Base-by-base conservation (phyloP, 2,113 vertebrate genomes). In the Camarhynchus parvulus region DNA sequence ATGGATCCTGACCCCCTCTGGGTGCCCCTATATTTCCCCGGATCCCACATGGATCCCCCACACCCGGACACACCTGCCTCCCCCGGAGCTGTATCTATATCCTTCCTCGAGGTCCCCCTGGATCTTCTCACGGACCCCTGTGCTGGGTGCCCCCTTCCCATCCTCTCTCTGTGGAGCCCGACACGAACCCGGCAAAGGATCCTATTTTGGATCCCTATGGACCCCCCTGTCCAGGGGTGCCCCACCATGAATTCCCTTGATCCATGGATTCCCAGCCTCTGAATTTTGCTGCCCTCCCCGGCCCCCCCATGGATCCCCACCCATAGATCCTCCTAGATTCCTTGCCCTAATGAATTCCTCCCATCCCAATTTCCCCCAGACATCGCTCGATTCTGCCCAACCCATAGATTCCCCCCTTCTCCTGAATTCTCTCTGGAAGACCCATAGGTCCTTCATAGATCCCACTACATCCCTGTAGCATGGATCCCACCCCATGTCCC, bases 271-370 rank as follows among this genome's bases (percentile, higher is more conserved):
- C 17, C 35, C 52, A 75, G 0, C 9, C 42, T 42, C 52, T 42
- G 52, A 27, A 46, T 52, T 25, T 23, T 24, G 14, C 17, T 12
- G 13, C 15, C 10, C 11, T 7, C 5, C n/a, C 39, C 39, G 39
- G 8, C 2, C 7, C 7, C 6, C 5, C 31, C 37, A 7, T 8
- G 28, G 24, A 44, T 27, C 24, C 15, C 10, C 1, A 4, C 13
- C 25, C 44, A 42, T 1, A 31, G 61, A 67, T 75, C 25, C 13
- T 35, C 35, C 24, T 16, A 9, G 70, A n/a, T 15, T 35, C 13
- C 21, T 35, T 9, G 6, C 25, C 13, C 25, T 35, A 67, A 21
- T 1, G 4, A 68, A 31, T 68, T 86, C 53, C 15, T 83, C 39
- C 47, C 33, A 44, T 62, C 31, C 37, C 9, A 3, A 24, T n/a